These are phyloP conservation scores for Ispidina picta DNA, from an alignment of 2,797 vertebrate species.

Conservation along the genomic window DNA sequence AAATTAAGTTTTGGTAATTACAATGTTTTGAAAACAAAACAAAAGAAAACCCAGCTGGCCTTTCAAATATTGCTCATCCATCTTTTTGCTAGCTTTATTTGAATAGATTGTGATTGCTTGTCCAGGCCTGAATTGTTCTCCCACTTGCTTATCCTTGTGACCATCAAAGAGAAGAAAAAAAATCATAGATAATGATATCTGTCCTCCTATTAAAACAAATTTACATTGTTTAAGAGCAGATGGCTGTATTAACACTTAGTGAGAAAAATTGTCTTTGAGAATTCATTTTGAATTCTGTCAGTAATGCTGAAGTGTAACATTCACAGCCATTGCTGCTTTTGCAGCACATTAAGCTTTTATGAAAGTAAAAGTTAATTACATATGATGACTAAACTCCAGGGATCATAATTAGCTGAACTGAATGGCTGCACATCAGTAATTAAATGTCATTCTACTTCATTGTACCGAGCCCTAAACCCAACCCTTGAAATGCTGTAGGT, in stretches of 20 bases:
- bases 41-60: background rate
- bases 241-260: conserved; percentile 57
- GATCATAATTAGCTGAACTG: conserved; percentile 90
- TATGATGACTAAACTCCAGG: conserved; percentile 91
- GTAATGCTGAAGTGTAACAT: conserved; percentile 82
- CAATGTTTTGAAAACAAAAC: background rate
- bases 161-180: background rate
- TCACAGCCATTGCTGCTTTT: conserved; percentile 67
- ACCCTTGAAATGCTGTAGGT: conserved; percentile 75
- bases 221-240: conserved; percentile 61
- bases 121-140: background rate
- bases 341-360: conserved; percentile 89
- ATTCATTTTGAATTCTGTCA: conserved; percentile 82
- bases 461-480: conserved; percentile 83
- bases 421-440: conserved; percentile 92
- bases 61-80: background rate
- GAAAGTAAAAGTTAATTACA: conserved; percentile 94
- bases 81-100: background rate
- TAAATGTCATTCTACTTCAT: conserved; percentile 92
- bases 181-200: background rate
- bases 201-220: background rate
- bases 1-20: background rate
- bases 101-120: background rate
- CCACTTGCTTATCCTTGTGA: background rate
- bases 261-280: conserved; percentile 69